Percentiles rank a stretch among this genome's conserved stretches.
Conservation (phyloP, 2,113 vertebrate genomes). For the Trematocara variabile region DNA sequence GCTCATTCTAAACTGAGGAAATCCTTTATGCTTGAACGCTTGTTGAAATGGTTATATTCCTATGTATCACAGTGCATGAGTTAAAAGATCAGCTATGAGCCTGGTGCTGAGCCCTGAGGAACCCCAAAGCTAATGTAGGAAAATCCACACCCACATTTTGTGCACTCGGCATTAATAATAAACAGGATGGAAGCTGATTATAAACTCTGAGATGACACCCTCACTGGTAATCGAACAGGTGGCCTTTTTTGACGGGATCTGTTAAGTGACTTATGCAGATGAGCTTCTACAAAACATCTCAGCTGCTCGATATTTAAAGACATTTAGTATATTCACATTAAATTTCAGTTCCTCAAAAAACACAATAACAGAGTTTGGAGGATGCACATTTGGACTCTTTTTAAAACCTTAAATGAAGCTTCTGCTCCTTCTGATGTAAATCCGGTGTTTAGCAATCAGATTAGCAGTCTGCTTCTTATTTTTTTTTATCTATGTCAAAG, state of each 20-base stretch:
- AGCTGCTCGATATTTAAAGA: neutral
- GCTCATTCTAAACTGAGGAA: neutral
- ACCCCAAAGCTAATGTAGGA: neutral
- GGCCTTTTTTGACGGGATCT: neutral
- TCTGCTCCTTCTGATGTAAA: neutral
- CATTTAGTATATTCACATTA: neutral
- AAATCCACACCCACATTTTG: neutral
- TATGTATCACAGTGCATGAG: neutral
- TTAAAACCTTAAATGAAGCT: neutral
- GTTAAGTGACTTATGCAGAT: neutral
- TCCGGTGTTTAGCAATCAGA: neutral
- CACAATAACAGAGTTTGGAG: neutral
- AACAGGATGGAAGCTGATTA: neutral
- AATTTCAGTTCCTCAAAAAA: neutral
- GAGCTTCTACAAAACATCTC: neutral
- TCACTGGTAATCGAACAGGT: neutral
- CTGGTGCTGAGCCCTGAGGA: neutral
- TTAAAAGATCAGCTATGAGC: neutral
- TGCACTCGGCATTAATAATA: neutral
- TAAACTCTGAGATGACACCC: neutral
- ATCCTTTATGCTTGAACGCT: neutral
- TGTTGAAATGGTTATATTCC: neutral
- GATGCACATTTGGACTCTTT: neutral
- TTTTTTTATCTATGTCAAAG: neutral
- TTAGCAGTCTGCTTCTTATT: neutral